Conservation (phyloP, 1,140 invertebrate species). For the Holcopasites calliopsidis region DNA sequence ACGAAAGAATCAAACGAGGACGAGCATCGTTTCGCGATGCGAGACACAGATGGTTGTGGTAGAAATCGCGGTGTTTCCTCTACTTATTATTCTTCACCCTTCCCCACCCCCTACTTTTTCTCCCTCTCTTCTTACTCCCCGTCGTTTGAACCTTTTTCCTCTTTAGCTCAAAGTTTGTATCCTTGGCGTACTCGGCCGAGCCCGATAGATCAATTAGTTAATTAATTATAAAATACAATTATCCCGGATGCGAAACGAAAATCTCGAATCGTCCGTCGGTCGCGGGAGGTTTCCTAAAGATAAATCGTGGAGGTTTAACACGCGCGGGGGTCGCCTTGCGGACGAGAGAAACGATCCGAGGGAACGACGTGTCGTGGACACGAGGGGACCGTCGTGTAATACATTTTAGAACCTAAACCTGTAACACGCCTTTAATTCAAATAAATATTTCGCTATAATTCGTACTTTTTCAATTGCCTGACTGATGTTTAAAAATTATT, state of each 20-base stretch:
- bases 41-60: neutral
- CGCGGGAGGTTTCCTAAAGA: constrained; percentile 28
- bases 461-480: neutral
- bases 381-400: constrained; percentile 60
- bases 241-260: constrained; percentile 19
- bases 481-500: constrained; percentile 28
- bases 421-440: constrained; percentile 65
- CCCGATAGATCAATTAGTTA: constrained; percentile 60
- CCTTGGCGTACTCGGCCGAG: constrained; percentile 61
- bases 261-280: constrained; percentile 21
- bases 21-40: constrained; percentile 3
- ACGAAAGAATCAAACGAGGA: constrained; percentile 14
- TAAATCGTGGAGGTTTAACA: constrained; percentile 37
- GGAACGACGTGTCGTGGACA: constrained; percentile 37
- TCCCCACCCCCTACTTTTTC: neutral
- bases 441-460: constrained; percentile 65
- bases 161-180: constrained; percentile 20
- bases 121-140: neutral
- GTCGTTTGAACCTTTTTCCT: neutral
- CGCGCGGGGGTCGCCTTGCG: constrained; percentile 36
- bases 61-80: too few relatives aligned
- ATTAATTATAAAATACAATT: constrained; percentile 37
- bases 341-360: constrained; percentile 19
- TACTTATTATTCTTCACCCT: too few relatives aligned
- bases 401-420: constrained; percentile 57